Percentiles rank a stretch among this genome's conserved stretches.
Conservation (phyloP, 2,797 vertebrate genomes). For the Denticeps clupeoides region DNA sequence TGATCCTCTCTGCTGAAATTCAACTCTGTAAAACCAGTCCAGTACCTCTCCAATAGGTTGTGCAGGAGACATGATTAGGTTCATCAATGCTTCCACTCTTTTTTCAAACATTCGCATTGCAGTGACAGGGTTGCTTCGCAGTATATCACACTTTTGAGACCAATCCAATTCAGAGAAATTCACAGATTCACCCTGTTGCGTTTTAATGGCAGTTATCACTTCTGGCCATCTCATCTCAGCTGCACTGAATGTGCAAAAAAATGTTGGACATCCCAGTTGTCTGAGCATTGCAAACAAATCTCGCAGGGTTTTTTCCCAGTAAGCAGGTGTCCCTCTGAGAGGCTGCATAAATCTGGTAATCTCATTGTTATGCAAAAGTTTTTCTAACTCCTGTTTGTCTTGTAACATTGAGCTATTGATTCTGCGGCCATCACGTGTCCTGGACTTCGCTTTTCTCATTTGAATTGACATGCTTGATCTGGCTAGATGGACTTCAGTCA, state of each 20-base stretch:
- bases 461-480: constrained; percentile 13
- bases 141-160: constrained; percentile 1
- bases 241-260: not conserved
- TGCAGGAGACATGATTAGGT: constrained; percentile 5
- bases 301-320: not conserved
- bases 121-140: not conserved
- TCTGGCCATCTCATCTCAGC: constrained; percentile 3
- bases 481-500: constrained; percentile 5
- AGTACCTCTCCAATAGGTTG: constrained; percentile 2
- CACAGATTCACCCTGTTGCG: not conserved
- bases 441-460: not conserved
- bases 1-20: not conserved
- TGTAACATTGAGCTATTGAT: not conserved
- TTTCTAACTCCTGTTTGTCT: not conserved
- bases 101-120: constrained; percentile 1
- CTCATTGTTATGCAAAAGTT: not conserved
- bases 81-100: not conserved
- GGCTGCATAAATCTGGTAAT: constrained; percentile 8
- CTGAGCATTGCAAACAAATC: not conserved
- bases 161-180: not conserved
- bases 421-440: not conserved
- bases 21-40: constrained; percentile 1
- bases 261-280: not conserved
- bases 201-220: not conserved
- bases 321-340: constrained; percentile 4